phyloP scores from a whole-genome alignment of 2,888 invertebrate species.

The Meiosimyza decipiens region DNA sequence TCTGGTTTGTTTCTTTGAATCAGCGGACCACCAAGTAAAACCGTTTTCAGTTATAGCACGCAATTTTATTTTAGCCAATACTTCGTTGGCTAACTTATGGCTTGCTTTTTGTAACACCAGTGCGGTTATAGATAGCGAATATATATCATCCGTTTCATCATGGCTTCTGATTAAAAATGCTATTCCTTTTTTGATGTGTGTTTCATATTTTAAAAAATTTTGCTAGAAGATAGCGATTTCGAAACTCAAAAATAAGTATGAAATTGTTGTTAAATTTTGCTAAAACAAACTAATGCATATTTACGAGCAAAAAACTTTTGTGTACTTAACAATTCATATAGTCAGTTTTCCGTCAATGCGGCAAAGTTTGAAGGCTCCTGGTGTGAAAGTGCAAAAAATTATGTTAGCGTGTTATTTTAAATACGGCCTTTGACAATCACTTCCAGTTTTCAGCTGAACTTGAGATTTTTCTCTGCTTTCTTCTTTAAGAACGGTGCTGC shows the following conservation, averaged over 20 bases:
- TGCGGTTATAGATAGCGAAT: conserved; percentile 78
- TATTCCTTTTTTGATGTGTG: conserved; percentile 78
- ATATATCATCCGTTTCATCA: conserved; percentile 75
- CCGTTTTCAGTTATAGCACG: conserved; percentile 68
- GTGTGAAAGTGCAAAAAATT: no score
- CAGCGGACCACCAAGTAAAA: conserved; percentile 82
- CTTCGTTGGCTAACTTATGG: conserved; percentile 69
- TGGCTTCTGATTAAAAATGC: conserved; percentile 77
- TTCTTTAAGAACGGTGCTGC: no score
- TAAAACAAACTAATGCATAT: not conserved
- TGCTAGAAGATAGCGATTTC: conserved; percentile 40
- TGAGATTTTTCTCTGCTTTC: no score
- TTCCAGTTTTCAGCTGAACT: no score
- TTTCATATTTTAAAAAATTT: conserved; percentile 68
- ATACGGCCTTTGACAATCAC: no score
- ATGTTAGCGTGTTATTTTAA: no score
- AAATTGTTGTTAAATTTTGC: not conserved
- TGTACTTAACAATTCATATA: not conserved
- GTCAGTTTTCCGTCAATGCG: not conserved
- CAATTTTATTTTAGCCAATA: conserved; percentile 68
- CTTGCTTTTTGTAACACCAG: conserved; percentile 80
- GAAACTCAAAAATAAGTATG: no score
- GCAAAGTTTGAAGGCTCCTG: no score
- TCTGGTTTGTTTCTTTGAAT: not conserved
- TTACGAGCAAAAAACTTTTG: not conserved